Conservation (phyloP, 2,888 invertebrate species). For the Zhuqinia jingwanae region DNA sequence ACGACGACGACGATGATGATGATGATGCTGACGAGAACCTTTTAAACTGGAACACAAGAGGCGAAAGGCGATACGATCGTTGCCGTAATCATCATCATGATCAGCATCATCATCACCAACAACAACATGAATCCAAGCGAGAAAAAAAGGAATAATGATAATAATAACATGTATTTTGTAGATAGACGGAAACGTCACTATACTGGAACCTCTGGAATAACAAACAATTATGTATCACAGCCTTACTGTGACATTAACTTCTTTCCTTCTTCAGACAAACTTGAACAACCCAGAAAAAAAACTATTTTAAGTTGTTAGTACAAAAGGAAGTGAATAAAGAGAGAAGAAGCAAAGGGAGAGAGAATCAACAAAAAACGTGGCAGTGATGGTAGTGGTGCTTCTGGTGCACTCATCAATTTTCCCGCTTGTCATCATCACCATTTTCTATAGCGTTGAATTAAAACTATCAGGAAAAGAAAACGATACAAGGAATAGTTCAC, state of each 20-base stretch:
- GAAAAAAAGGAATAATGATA: no score
- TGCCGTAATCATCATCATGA: neutral
- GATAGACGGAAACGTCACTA: no score
- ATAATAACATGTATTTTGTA: no score
- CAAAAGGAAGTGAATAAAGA: neutral
- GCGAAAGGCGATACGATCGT: neutral
- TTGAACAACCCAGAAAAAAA: neutral
- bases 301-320: neutral
- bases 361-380: no score
- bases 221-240: neutral
- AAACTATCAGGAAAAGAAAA: neutral
- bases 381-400: no score
- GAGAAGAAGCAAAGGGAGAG: neutral
- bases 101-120: neutral
- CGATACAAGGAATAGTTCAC: no score
- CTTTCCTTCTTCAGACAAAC: no score
- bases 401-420: slow-evolving; percentile 72
- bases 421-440: slow-evolving; percentile 58
- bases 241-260: neutral
- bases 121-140: neutral
- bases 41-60: neutral
- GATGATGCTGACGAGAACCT: no score
- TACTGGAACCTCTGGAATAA: neutral
- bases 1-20: neutral
- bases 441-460: neutral